Evolutionary conservation across 2,797 vertebrate genomes (phyloP), one percentile per base, ranked within the genome.

Genomic region (Dendrocincla fuliginosa): DNA sequence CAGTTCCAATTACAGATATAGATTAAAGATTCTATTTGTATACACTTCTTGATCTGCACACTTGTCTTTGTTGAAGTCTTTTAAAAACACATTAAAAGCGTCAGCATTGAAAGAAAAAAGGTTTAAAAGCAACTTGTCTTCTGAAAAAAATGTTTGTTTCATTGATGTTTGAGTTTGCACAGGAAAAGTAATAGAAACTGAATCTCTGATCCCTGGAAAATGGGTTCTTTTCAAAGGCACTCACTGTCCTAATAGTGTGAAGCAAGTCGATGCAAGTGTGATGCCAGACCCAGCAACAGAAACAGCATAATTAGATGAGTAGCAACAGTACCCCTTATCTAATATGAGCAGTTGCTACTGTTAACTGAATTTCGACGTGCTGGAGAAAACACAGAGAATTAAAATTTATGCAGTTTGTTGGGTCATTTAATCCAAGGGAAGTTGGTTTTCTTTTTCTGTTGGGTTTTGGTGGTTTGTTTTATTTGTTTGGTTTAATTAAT

Each of bases 301-400:
- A 97, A 96, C 89, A 81, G 67, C 80, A 84, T 97, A 98, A 98
- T 98, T 98, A 97, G 87, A 84, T 81, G 90, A 97, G 96, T 95
- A 97, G 93, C 95, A 96, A 97, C 92, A 98, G 97, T 97, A 97
- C 93, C 25, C 95, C 98, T 98, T 98, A 98, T 98, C 98, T 98
- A 87, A 96, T 97, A 98, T 87, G 97, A 98, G 97, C 98, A 98
- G 97, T 98, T 97, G 98, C 97, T 98, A 83, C 79, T 30, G 97
- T 96, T 98, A 97, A 97, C 97, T 74, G 82, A 95, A 96, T 98
- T 98, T 97, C 96, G 96, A 63, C 96, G 91, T 92, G 91, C 95
- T 96, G 81, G 94, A 92, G 91, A 94, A 90, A 92, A 94, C 96
- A 90, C 32, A 84, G 46, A 91, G 90, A 97, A 96, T 96, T 96